Base-by-base conservation (phyloP, 2,888 invertebrate genomes). In the Melieria picta region DNA sequence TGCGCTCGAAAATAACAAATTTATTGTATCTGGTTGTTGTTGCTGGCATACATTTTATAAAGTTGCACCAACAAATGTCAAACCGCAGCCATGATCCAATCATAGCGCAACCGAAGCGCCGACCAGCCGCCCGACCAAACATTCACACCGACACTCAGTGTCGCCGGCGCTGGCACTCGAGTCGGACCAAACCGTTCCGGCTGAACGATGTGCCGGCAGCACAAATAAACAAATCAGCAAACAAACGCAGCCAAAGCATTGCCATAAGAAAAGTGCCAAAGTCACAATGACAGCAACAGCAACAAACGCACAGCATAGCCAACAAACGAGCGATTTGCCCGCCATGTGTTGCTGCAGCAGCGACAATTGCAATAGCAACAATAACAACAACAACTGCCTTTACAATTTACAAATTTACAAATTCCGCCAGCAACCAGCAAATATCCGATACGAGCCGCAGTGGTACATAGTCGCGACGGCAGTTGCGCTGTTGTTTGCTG, bases 41-140 rank as follows among this genome's bases (percentile, higher is more conserved):
- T 55, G 13, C 55, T 5, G 5, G 16, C 55, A 13, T 55, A 16
- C 60, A 30, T 11, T 30, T 58, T 58, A 67, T 58, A 42, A 56
- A 65, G 58, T 67, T 58, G 50, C 58, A 58, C 58, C 58, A 73
- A 73, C 69, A 75, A 74, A 76, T 74, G 72, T 72, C 74, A 76
- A 76, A 75, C 74, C 76, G 56, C 75, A 76, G 52, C 52, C 70
- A 71, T 71, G 69, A 73, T 72, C 72, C 65, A 70, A 73, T 65
- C 73, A 69, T 13, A 61, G 67, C 64, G 64, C 56, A 58, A 65
- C 42, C 45, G 46, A n/a, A 56, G 55, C 46, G n/a, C 52, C 4
- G 16, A 48, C 45, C 43, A 48, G 65, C 62, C 62, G 48, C 45
- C 16, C 56, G 56, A 71, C 62, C 45, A 7, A 16, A 30, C 66